Conservation (phyloP, 2,888 invertebrate species). For the Oxyteleia sp. region DNA sequence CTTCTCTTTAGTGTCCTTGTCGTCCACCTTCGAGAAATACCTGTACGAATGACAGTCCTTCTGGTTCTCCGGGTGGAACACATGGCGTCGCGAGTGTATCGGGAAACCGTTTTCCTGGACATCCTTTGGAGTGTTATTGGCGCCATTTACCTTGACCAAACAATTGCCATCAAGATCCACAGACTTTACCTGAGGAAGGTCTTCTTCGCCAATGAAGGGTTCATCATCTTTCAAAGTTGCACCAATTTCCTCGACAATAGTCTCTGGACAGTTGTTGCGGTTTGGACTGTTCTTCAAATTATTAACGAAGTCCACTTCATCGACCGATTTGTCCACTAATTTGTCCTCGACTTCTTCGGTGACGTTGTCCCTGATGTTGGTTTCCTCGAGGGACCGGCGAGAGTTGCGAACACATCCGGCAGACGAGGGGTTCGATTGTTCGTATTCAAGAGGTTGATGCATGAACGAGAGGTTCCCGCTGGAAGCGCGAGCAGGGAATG, state of each 20-base stretch:
- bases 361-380: slow-evolving; percentile 74
- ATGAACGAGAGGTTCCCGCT: slow-evolving; percentile 2
- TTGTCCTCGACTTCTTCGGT: slow-evolving; percentile 33
- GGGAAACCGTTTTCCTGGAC: neutral
- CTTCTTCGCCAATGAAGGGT: neutral
- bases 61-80: slow-evolving; percentile 24
- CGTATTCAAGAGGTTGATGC: slow-evolving; percentile 15
- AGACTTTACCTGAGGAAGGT: slow-evolving; percentile 1
- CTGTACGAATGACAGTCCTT: slow-evolving; percentile 47
- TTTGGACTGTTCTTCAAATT: slow-evolving; percentile 3
- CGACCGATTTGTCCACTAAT: no score
- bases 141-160: neutral
- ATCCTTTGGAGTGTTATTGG: neutral
- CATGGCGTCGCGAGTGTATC: no score
- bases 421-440: slow-evolving; percentile 66
- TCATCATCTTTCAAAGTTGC: slow-evolving; percentile 27
- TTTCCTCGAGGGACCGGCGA: slow-evolving; percentile 79
- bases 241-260: slow-evolving; percentile 39
- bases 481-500: neutral
- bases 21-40: slow-evolving; percentile 69
- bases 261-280: slow-evolving; percentile 13
- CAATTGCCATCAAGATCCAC: neutral
- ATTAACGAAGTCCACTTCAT: slow-evolving; percentile 18
- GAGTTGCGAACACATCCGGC: slow-evolving; percentile 69
- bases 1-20: slow-evolving; percentile 59